Conservation (phyloP, 1,140 invertebrate species). For the Fopius arisanus region DNA sequence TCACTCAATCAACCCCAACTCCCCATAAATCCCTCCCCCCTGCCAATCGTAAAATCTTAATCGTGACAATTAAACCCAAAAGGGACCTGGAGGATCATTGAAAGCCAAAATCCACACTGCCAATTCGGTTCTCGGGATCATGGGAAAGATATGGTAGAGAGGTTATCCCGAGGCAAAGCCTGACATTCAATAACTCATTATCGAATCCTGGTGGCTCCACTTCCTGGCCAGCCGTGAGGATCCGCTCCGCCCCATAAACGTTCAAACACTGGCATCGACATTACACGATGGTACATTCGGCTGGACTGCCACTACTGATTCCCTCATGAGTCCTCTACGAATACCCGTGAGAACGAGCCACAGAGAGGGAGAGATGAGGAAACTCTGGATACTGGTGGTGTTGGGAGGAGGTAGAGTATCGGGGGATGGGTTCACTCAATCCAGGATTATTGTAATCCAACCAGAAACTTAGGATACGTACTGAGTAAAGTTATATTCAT, state of each 20-base stretch:
- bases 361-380: neutral
- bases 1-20: neutral
- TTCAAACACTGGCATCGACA: slow-evolving; percentile 7
- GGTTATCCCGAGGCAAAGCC: neutral
- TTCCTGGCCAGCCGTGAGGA: slow-evolving; percentile 6
- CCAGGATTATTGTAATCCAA: slow-evolving; percentile 30
- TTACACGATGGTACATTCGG: neutral
- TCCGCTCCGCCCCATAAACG: slow-evolving; percentile 8
- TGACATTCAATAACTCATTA: slow-evolving; percentile 30
- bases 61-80: neutral
- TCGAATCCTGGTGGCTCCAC: slow-evolving; percentile 6
- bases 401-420: neutral
- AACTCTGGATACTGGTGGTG: neutral
- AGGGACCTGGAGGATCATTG: neutral
- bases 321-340: neutral
- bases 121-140: neutral
- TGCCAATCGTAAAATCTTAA: neutral
- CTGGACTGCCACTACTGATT: neutral
- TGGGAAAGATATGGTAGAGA: neutral
- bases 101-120: neutral
- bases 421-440: slow-evolving; percentile 11
- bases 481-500: slow-evolving; percentile 28
- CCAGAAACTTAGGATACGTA: slow-evolving; percentile 14
- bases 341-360: slow-evolving; percentile 7
- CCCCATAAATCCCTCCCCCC: neutral